phyloP scores from a whole-genome alignment of 1,140 invertebrate genomes.

The Micrasema minimum region DNA sequence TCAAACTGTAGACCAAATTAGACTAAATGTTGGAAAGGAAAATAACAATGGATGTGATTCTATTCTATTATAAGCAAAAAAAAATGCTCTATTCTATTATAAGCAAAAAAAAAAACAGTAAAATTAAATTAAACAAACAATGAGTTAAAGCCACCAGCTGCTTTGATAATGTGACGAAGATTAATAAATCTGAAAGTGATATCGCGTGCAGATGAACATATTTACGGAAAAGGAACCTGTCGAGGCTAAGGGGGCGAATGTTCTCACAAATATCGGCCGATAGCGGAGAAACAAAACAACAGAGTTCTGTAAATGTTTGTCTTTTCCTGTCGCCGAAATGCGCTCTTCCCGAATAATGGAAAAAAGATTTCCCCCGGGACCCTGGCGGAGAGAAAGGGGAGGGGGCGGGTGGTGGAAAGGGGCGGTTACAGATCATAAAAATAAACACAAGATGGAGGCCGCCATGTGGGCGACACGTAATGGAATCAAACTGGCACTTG shows the following conservation, averaged over 20 bases:
- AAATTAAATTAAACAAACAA: too few relatives aligned
- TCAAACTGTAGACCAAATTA: too few relatives aligned
- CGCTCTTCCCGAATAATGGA: conserved; percentile 16
- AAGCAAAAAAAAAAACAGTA: too few relatives aligned
- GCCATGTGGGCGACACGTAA: conserved; percentile 26
- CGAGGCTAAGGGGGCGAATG: too few relatives aligned
- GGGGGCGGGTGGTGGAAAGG: background rate
- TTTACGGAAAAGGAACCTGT: too few relatives aligned
- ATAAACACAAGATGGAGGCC: conserved; percentile 17
- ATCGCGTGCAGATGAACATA: background rate
- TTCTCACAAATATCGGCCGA: background rate
- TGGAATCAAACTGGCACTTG: conserved; percentile 16
- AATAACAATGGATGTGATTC: too few relatives aligned
- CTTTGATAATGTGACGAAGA: background rate
- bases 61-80: too few relatives aligned
- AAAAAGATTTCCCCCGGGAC: conserved; percentile 24
- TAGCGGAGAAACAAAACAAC: background rate
- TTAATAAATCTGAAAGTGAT: background rate
- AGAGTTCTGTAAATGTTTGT: background rate
- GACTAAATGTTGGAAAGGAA: too few relatives aligned
- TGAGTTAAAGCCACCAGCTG: too few relatives aligned
- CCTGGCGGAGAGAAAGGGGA: background rate
- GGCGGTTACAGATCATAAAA: conserved; percentile 10
- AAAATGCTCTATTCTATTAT: too few relatives aligned
- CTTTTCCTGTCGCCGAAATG: conserved; percentile 17